phyloP scores from a whole-genome alignment of 1,140 invertebrate species.

The Myzus persicae region DNA sequence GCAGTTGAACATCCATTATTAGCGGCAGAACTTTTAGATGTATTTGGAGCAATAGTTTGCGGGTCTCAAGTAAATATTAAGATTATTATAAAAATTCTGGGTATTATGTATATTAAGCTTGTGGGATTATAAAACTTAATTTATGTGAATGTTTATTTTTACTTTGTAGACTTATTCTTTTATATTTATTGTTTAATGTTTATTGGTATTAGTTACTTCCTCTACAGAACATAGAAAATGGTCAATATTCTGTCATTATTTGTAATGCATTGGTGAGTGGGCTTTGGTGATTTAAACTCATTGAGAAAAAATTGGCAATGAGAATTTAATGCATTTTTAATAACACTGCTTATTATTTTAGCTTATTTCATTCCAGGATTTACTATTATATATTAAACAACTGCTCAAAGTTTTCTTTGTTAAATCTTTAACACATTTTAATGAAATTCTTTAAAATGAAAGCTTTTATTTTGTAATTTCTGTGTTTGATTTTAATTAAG shows the following conservation, averaged over 20 bases:
- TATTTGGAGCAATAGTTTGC: conserved; percentile 71
- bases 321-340: not conserved
- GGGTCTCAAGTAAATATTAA: conserved; percentile 68
- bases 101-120: conserved; percentile 9
- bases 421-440: not conserved
- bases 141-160: conserved; percentile 22
- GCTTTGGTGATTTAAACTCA: conserved; percentile 22
- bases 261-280: conserved; percentile 58
- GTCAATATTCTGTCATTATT: conserved; percentile 12
- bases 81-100: not conserved
- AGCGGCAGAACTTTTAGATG: conserved; percentile 67
- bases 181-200: conserved; percentile 21
- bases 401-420: not conserved
- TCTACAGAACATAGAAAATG: conserved; percentile 16
- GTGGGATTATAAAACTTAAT: not conserved
- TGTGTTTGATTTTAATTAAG: not conserved
- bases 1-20: conserved; percentile 65
- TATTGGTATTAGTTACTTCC: conserved; percentile 51
- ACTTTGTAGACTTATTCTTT: conserved; percentile 28
- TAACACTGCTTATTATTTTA: not conserved
- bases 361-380: not conserved
- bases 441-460: not conserved
- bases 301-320: not conserved
- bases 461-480: not conserved
- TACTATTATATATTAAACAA: not conserved